These are phyloP conservation scores for Athalia rosae DNA, from an alignment of 2,888 invertebrate species.

Conservation along the genomic window DNA sequence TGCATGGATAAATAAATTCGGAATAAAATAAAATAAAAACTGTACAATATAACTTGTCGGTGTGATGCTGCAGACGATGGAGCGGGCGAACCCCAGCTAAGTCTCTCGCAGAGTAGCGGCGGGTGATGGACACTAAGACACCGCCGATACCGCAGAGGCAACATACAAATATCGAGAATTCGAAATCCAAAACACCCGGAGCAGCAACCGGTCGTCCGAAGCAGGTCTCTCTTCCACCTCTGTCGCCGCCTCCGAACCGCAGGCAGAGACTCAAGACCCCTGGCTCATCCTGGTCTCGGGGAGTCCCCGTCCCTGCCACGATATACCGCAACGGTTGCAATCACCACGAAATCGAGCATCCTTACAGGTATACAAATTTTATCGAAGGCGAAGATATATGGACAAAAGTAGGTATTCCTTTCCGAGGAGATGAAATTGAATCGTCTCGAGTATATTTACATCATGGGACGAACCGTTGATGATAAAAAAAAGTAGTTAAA, in stretches of 20 bases:
- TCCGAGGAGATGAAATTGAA: too few species aligned
- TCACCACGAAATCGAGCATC: background rate
- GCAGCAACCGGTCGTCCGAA: slow-evolving; percentile 50
- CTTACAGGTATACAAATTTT: too few species aligned
- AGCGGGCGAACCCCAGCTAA: slow-evolving; percentile 14
- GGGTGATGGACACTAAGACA: slow-evolving; percentile 72
- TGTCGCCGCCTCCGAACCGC: slow-evolving; percentile 62
- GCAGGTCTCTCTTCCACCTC: slow-evolving; percentile 68
- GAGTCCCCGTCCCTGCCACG: slow-evolving; percentile 42
- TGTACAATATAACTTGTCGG: background rate
- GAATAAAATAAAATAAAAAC: background rate
- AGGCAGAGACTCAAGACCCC: slow-evolving; percentile 47
- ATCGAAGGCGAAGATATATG: too few species aligned
- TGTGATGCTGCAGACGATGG: background rate
- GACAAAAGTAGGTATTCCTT: too few species aligned
- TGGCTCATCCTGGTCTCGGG: slow-evolving; percentile 50
- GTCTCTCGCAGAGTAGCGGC: slow-evolving; percentile 55
- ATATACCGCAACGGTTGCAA: background rate
- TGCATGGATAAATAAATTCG: background rate
- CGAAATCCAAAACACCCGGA: slow-evolving; percentile 48
- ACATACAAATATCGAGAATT: slow-evolving; percentile 52
- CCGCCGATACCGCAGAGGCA: slow-evolving; percentile 69
- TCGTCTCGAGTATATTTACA: too few species aligned
- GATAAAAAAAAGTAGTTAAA: background rate
- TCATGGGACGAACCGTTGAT: too few species aligned